phyloP scores from a whole-genome alignment of 1,140 invertebrate species.

The Sitobion miscanthi region DNA sequence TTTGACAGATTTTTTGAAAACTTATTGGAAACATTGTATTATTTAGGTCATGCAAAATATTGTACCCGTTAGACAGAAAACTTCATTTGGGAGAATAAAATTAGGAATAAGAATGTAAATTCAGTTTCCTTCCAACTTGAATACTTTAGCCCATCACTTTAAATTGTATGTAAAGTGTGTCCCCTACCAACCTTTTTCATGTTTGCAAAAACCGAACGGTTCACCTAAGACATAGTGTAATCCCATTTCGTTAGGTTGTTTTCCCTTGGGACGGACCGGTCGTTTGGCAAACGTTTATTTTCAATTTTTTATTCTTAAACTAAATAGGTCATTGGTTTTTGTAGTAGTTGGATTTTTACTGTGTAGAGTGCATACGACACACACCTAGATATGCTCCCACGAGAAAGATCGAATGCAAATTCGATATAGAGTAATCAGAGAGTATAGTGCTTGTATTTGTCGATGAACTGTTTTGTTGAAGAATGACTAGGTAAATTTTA shows the following conservation, averaged over 20 bases:
- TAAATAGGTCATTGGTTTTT: slow-evolving; percentile 13
- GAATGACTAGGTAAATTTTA: slow-evolving; percentile 1
- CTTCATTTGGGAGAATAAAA: slow-evolving; percentile 33
- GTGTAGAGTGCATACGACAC: not conserved
- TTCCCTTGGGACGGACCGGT: not conserved
- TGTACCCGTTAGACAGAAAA: not conserved
- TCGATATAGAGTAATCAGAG: not conserved
- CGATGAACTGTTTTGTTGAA: not conserved
- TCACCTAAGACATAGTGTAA: slow-evolving; percentile 29
- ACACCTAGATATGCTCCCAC: not conserved
- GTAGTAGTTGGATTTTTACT: not conserved
- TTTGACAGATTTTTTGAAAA: not conserved
- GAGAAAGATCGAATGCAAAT: not conserved
- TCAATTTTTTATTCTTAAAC: slow-evolving; percentile 12
- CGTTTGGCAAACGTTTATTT: slow-evolving; percentile 50
- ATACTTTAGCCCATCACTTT: not conserved
- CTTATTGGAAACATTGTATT: not conserved
- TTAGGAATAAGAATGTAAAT: slow-evolving; percentile 34
- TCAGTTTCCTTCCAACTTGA: slow-evolving; percentile 7
- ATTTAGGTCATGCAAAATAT: not conserved
- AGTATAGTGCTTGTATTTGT: not conserved
- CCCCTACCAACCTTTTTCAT: not conserved
- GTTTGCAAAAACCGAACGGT: slow-evolving; percentile 7
- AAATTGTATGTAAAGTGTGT: slow-evolving; percentile 39
- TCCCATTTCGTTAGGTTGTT: slow-evolving; percentile 36